A percentile compares a stretch with the other conserved stretches of the same genome.
phyloP scores from a whole-genome alignment of 2,113 vertebrate genomes.

The Bothrops jararaca region DNA sequence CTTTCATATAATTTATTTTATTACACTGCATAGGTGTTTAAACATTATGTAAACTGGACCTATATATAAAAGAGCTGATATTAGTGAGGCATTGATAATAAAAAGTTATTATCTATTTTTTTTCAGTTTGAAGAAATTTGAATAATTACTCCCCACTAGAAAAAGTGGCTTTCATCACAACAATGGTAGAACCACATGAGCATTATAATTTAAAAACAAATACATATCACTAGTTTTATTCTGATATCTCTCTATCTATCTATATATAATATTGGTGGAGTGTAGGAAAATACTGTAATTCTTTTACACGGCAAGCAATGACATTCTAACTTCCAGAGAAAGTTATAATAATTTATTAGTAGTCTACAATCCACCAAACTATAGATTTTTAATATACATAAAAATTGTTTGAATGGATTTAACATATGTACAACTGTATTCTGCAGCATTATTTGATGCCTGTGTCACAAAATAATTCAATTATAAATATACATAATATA shows the following conservation, averaged over 20 bases:
- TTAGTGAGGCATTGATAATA: constrained; percentile 50
- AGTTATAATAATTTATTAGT: constrained; percentile 63
- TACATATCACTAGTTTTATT: constrained; percentile 56
- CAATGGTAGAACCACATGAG: constrained; percentile 50
- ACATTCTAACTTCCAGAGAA: constrained; percentile 59
- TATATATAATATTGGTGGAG: constrained; percentile 75
- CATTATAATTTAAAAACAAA: constrained; percentile 56
- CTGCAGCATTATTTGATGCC: constrained; percentile 75
- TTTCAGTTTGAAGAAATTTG: constrained; percentile 35
- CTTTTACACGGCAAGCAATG: constrained; percentile 70
- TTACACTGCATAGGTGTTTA: constrained; percentile 45
- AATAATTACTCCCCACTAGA: constrained; percentile 58
- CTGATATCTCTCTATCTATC: constrained; percentile 33
- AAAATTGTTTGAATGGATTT: constrained; percentile 61
- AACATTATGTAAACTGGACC: constrained; percentile 43
- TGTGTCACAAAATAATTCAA: constrained; percentile 72
- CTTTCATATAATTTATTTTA: constrained; percentile 44
- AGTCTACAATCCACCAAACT: constrained; percentile 69
- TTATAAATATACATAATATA: constrained; percentile 68
- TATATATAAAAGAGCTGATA: constrained; percentile 49
- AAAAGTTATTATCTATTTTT: constrained; percentile 33
- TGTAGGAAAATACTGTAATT: constrained; percentile 78
- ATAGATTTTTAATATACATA: constrained; percentile 71
- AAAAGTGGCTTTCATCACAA: constrained; percentile 52
- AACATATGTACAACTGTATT: constrained; percentile 67